Evolutionary conservation across 2,888 invertebrate genomes (phyloP).

Genomic region (Ceramica pisi): DNA sequence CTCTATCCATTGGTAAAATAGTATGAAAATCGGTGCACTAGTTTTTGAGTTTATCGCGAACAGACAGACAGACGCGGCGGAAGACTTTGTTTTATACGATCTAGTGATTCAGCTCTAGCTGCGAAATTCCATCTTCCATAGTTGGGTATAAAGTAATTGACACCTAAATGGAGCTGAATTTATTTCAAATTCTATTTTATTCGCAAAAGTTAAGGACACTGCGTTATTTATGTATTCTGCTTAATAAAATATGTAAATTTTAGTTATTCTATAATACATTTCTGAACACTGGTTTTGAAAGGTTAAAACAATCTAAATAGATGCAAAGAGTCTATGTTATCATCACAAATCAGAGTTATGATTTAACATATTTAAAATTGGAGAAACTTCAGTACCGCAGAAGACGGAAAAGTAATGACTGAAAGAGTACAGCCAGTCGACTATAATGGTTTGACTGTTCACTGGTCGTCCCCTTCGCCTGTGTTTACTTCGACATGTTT

Average conservation of each 20-base stretch:
- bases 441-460: no score
- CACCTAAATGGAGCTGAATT: constrained; percentile 21
- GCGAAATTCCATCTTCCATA: not conserved
- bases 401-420: not conserved
- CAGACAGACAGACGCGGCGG: no score
- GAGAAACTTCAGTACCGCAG: not conserved
- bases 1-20: no score
- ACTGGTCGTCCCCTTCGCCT: no score
- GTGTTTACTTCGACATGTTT: no score
- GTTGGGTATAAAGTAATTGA: not conserved
- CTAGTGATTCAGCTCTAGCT: no score
- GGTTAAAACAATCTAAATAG: not conserved
- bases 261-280: constrained; percentile 1
- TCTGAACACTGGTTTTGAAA: not conserved
- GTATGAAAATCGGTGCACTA: no score
- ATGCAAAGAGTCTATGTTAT: not conserved
- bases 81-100: no score
- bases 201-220: constrained; percentile 1
- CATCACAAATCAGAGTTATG: not conserved
- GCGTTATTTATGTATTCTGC: not conserved
- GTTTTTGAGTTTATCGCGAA: no score
- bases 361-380: not conserved
- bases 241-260: constrained; percentile 5
- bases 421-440: not conserved
- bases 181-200: constrained; percentile 15